Evolutionary conservation across 2,888 invertebrate genomes (phyloP).

Genomic region (Lasioglossum morio): DNA sequence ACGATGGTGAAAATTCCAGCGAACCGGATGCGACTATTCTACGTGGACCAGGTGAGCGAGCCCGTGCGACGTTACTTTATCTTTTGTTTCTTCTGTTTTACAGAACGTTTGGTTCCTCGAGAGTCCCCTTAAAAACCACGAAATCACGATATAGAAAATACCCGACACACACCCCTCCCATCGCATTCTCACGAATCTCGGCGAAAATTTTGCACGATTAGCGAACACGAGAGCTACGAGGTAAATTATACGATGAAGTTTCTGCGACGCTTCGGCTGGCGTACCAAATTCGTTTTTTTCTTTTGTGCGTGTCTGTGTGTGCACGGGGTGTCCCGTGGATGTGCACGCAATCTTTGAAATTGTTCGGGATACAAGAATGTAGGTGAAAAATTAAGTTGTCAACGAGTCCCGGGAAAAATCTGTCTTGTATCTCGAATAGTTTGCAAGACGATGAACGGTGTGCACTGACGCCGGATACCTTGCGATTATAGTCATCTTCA

Average conservation of each 20-base stretch:
- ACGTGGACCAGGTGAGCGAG: conserved; percentile 90
- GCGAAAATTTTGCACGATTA: conserved; percentile 17
- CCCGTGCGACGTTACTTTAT: conserved; percentile 5
- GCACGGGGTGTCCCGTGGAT: background rate
- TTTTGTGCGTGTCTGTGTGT: background rate
- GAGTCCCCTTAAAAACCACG: conserved; percentile 60
- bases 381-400: background rate
- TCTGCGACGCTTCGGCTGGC: background rate
- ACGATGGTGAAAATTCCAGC: conserved; percentile 92
- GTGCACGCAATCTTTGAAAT: background rate
- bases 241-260: conserved; percentile 22
- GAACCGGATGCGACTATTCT: conserved; percentile 94
- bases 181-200: conserved; percentile 18
- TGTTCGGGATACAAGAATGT: background rate
- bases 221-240: background rate
- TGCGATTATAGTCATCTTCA: background rate
- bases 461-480: background rate
- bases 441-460: background rate
- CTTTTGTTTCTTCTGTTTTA: conserved; percentile 45
- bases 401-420: background rate
- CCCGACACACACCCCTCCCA: background rate
- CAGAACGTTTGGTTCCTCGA: conserved; percentile 73
- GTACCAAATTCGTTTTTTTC: background rate
- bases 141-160: conserved; percentile 67
- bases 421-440: background rate